A percentile compares a stretch with the other conserved stretches of the same genome.
Conservation (phyloP, 92 coral and sea anemone genomes). For the Palythoa caribaeorum region DNA sequence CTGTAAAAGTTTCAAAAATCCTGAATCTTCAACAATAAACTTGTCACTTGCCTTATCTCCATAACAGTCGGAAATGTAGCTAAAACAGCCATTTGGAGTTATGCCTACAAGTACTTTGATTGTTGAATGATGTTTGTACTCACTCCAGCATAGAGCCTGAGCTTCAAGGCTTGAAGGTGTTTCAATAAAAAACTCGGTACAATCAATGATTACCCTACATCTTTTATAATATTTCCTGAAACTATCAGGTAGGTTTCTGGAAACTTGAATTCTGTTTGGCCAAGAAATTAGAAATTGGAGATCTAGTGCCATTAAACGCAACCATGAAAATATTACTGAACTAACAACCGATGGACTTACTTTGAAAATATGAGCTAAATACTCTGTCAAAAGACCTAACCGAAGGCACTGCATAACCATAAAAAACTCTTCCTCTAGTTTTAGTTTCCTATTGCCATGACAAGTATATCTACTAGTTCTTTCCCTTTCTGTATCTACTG, state of each 20-base stretch:
- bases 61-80: constrained; percentile 26
- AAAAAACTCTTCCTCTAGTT: constrained; percentile 46
- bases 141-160: constrained; percentile 21
- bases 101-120: constrained; percentile 32
- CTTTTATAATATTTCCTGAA: constrained; percentile 1
- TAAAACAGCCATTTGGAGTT: constrained; percentile 40
- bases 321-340: background rate
- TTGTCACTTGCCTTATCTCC: constrained; percentile 31
- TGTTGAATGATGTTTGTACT: constrained; percentile 49
- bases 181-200: constrained; percentile 34
- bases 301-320: constrained; percentile 31
- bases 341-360: constrained; percentile 19
- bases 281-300: constrained; percentile 22
- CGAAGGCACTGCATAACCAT: constrained; percentile 33
- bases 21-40: constrained; percentile 27
- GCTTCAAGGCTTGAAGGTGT: constrained; percentile 34
- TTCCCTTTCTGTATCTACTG: too few species aligned
- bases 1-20: constrained; percentile 13
- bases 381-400: constrained; percentile 24
- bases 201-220: constrained; percentile 30
- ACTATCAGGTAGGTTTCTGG: constrained; percentile 25
- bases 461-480: background rate
- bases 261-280: constrained; percentile 13
- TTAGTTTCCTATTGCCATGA: constrained; percentile 22
- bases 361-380: constrained; percentile 44